Evolutionary conservation across 2,888 invertebrate species (phyloP), one percentile per base, ranked within the genome.

Genomic region (Myathropa florea): DNA sequence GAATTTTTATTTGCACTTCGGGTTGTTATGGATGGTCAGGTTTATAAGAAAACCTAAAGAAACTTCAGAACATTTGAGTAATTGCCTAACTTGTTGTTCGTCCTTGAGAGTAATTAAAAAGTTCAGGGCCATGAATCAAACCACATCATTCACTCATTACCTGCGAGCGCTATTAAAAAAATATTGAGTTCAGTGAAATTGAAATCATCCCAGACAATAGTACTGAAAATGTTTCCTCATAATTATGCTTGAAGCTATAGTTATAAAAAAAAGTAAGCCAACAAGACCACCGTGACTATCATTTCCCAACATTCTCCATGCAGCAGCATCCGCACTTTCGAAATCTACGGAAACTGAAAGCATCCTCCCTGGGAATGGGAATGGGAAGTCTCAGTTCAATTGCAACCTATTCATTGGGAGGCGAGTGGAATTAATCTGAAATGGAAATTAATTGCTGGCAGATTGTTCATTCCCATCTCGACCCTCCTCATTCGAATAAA

Each of bases 381-480:
- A 86, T 83, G 86, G 83, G 82, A 86, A 86, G 73, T 65, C 46
- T 46, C 39, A 82, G 78, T 64, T 86, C 78, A 86, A 86, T 86
- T 86, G 78, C 83, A 78, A 64, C 61, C 73, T n/a, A 46, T 33
- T 68, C 68, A 57, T 23, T 24, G 57, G 24, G 57, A 24, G 57
- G 79, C 78, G 86, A 86, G 78, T 83, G 86, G 78, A 86, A 86
- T 83, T 71, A 86, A 86, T 86, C 83, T 79, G 83, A 86, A 86
- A 86, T 86, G 86, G 86, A 86, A 86, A 86, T 86, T 86, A 86
- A 86, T 86, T 86, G 86, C 71, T 86, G 86, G 75, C 86, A 86
- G 86, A 86, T 83, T 86, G 86, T 73, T 85, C 18, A 53, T 46
- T 72, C 12, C 39, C 77, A 67, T 33, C 63, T 77, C 59, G 70